Base-by-base conservation (phyloP, 2,113 vertebrate genomes). In the Irena cyanogastra region DNA sequence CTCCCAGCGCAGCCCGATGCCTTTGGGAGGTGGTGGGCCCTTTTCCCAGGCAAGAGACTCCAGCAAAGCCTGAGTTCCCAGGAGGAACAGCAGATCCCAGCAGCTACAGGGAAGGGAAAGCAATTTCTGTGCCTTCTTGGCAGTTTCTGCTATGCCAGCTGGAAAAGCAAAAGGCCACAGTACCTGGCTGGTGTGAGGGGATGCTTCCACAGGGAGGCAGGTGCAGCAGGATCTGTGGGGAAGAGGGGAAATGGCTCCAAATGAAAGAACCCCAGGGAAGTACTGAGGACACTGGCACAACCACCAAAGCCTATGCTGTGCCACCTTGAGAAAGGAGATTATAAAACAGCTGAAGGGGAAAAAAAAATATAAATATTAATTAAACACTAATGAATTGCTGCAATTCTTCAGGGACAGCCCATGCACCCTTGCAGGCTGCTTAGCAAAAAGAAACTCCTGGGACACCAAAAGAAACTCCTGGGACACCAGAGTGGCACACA, bases 1-100 rank as follows among this genome's bases (percentile, higher is more conserved):
- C 39, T 54, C 47, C 24, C 33, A 9, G 42, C 1, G 13, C 39
- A 53, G 39, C 61, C 44, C 49, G 0, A 23, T 1, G 0, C 17
- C 61, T 21, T 3, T 3, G 18, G 16, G 33, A 68, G 9, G 44
- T 10, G 33, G 6, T 6, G 24, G 30, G 37, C 14, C 11, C 11
- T 28, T 59, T 13, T 11, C 33, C n/a, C 79, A 64, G 49, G 14
- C 30, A 19, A 47, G 82, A 63, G 21, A 21, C 26, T 70, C 31
- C 11, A 56, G 80, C 7, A 50, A 31, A 35, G 7, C 41, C 7
- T 4, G 21, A 57, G 13, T 2, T 28, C 33, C 64, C 41, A 18
- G 35, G 19, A 16, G 10, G 12, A 77, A 21, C 72, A 60, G 63
- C 39, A 52, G 45, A 37, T 52, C 37, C 27, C 72, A 68, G 47